Percentiles rank a stretch among this genome's conserved stretches.
Conservation (phyloP, 92 coral and sea anemone genomes). For the Blastomussa wellsi region DNA sequence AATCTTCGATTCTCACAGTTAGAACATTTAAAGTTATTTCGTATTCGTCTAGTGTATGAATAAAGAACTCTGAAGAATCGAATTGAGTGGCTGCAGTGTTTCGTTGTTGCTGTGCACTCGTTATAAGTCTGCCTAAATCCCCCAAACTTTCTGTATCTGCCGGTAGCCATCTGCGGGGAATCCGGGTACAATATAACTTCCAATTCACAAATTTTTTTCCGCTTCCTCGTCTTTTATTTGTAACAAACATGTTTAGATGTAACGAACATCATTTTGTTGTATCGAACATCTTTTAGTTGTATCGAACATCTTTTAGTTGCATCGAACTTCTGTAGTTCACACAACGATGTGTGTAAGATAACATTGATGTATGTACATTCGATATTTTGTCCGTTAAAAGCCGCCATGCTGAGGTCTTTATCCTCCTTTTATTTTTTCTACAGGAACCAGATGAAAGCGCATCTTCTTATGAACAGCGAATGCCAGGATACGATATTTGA, state of each 20-base stretch:
- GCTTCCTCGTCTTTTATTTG: not conserved
- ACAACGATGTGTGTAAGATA: not conserved
- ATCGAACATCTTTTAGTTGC: not conserved
- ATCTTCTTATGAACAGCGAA: slow-evolving; percentile 87
- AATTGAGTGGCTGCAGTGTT: slow-evolving; percentile 6
- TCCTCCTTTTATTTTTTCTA: not conserved
- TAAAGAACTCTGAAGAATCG: not conserved
- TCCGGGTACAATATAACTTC: not conserved
- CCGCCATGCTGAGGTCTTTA: not conserved
- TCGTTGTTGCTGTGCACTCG: not conserved
- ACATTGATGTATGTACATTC: not conserved
- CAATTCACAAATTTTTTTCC: not conserved
- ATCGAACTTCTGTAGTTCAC: no score
- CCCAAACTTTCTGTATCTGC: not conserved
- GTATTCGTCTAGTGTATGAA: not conserved
- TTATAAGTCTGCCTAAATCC: not conserved
- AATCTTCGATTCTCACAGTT: not conserved
- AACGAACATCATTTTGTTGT: not conserved
- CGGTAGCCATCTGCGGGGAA: not conserved
- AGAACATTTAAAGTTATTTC: not conserved
- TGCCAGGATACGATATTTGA: slow-evolving; percentile 76
- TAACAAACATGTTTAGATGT: not conserved
- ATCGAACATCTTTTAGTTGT: not conserved
- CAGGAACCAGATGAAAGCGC: slow-evolving; percentile 94
- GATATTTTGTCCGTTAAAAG: no score